A percentile compares a stretch with the other conserved stretches of the same genome.
phyloP scores from a whole-genome alignment of 1,140 invertebrate species.

The Leucophenga varia region DNA sequence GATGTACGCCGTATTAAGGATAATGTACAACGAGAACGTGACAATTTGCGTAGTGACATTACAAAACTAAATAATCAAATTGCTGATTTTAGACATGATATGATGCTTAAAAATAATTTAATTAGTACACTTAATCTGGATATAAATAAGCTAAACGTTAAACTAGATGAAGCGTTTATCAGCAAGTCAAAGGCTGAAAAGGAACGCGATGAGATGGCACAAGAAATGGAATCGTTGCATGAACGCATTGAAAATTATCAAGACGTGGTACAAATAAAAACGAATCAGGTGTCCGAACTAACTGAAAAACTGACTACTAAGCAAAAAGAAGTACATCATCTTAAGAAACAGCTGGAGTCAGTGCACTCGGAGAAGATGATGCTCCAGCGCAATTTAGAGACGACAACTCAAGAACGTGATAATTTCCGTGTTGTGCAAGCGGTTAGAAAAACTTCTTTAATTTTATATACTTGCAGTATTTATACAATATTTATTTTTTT shows the following conservation, averaged over 20 bases:
- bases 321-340: conserved; percentile 63
- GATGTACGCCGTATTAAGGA: conserved; percentile 34
- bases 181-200: conserved; percentile 33
- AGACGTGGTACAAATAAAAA: conserved; percentile 33
- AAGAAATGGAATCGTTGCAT: conserved; percentile 36
- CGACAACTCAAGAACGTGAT: conserved; percentile 65
- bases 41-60: conserved; percentile 32
- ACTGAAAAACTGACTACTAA: conserved; percentile 65
- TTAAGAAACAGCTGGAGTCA: conserved; percentile 66
- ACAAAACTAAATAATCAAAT: conserved; percentile 35
- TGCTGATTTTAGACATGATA: conserved; percentile 31
- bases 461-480: not conserved
- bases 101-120: conserved; percentile 33
- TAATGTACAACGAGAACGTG: conserved; percentile 31
- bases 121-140: conserved; percentile 34
- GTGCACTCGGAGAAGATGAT: conserved; percentile 65
- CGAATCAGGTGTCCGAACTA: conserved; percentile 61
- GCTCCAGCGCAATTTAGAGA: conserved; percentile 64
- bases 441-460: too few relatives aligned
- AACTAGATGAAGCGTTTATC: conserved; percentile 33
- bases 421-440: conserved; percentile 67
- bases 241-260: conserved; percentile 37
- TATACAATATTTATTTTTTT: not conserved
- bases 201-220: conserved; percentile 40
- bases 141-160: conserved; percentile 38